Conservation (phyloP, 2,113 vertebrate species). For the Hemibagrus wyckioides region DNA sequence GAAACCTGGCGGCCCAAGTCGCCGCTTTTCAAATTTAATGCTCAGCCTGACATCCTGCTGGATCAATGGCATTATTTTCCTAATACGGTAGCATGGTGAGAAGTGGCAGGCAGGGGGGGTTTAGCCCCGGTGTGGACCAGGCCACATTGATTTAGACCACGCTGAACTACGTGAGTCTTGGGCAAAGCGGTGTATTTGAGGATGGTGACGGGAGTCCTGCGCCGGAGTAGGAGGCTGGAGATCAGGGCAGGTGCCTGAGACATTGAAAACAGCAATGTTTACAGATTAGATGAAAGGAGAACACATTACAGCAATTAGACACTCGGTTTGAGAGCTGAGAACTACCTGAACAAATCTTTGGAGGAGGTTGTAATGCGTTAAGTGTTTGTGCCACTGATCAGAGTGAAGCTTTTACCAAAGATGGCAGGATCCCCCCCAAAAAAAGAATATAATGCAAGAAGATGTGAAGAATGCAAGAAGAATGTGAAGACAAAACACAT, state of each 20-base stretch:
- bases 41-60: constrained; percentile 65
- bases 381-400: not conserved
- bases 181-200: constrained; percentile 78
- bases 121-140: constrained; percentile 68
- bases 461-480: not conserved
- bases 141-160: constrained; percentile 72
- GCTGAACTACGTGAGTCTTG: constrained; percentile 76
- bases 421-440: not conserved
- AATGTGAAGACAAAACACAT: not conserved
- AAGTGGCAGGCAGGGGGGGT: constrained; percentile 66
- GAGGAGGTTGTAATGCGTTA: not conserved
- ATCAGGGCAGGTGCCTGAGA: constrained; percentile 76
- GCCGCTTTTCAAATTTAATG: constrained; percentile 75
- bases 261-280: constrained; percentile 77
- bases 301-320: constrained; percentile 78
- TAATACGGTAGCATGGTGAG: constrained; percentile 71
- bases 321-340: constrained; percentile 73
- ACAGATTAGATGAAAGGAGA: constrained; percentile 77
- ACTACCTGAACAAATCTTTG: constrained; percentile 56
- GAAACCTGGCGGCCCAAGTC: constrained; percentile 60
- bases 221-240: constrained; percentile 66
- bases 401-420: not conserved
- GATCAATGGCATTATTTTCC: constrained; percentile 79
- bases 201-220: constrained; percentile 67
- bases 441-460: not conserved